Percentiles rank a stretch among this genome's conserved stretches.
Conservation (phyloP, 2,797 vertebrate species). For the Enteromius anoplus region DNA sequence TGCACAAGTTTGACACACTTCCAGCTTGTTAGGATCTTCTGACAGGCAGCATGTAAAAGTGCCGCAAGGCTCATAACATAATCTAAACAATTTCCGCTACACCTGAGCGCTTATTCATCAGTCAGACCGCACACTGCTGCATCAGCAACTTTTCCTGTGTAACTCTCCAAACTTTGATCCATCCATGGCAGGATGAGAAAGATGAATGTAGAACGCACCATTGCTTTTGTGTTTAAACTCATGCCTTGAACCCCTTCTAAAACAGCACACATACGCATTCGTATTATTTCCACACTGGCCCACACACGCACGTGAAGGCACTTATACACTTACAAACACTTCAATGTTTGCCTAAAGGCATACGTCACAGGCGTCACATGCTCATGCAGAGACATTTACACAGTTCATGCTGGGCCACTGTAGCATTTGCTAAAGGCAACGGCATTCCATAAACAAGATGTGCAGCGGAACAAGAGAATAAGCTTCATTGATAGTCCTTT, state of each 20-base stretch:
- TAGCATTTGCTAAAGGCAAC: conserved; percentile 13
- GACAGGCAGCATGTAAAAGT: conserved; percentile 27
- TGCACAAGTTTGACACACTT: conserved; percentile 32
- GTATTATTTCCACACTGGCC: conserved; percentile 6
- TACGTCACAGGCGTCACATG: neutral
- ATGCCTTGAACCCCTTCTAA: neutral
- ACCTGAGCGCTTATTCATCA: conserved; percentile 41
- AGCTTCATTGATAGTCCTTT: conserved; percentile 33
- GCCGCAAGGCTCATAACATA: conserved; percentile 23
- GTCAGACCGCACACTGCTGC: conserved; percentile 31
- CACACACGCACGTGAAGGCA: conserved; percentile 1
- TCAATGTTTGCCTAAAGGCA: neutral
- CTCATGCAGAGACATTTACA: neutral
- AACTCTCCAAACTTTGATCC: conserved; percentile 8
- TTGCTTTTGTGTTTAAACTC: conserved; percentile 37
- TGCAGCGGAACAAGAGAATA: conserved; percentile 19
- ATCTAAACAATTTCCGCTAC: conserved; percentile 41
- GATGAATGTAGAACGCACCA: conserved; percentile 21
- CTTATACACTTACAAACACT: neutral
- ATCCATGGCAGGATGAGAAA: conserved; percentile 5
- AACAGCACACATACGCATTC: conserved; percentile 7
- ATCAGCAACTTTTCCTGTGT: conserved; percentile 24
- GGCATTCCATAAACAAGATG: conserved; percentile 9
- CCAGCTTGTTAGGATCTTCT: conserved; percentile 31
- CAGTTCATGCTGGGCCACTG: neutral